These are phyloP conservation scores for Edolisoma coerulescens DNA, from an alignment of 2,113 vertebrate genomes.

Conservation along the genomic window DNA sequence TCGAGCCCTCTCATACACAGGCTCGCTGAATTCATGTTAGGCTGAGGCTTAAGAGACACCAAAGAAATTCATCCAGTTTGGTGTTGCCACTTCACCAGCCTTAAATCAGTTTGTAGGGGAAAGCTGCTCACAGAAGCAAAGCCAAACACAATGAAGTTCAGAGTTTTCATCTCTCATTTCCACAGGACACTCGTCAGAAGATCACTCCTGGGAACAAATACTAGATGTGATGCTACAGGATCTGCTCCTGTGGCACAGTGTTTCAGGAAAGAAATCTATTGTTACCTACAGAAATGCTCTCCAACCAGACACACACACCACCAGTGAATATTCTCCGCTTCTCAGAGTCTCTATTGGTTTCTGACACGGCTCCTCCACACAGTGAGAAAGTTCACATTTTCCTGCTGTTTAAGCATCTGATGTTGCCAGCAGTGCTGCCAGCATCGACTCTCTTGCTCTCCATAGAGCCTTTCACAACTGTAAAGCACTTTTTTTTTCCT, in stretches of 20 bases:
- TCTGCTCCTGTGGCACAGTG: not conserved
- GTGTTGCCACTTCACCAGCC: not conserved
- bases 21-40: not conserved
- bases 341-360: not conserved
- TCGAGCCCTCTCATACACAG: not conserved
- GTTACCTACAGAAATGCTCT: not conserved
- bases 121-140: not conserved
- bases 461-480: not conserved
- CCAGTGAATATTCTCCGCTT: not conserved
- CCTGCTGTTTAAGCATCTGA: not conserved
- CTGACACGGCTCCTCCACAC: not conserved
- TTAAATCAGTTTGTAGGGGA: not conserved
- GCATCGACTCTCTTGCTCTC: not conserved
- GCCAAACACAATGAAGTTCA: not conserved
- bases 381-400: constrained; percentile 4
- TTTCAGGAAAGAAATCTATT: not conserved
- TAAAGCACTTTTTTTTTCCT: constrained; percentile 6
- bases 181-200: not conserved
- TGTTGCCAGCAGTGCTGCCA: not conserved
- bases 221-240: not conserved
- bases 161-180: not conserved
- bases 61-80: not conserved
- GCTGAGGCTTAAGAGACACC: not conserved
- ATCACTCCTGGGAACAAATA: not conserved
- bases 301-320: not conserved